Evolutionary conservation across 2,888 invertebrate genomes (phyloP).

Genomic region (Lycophotia porphyrea): DNA sequence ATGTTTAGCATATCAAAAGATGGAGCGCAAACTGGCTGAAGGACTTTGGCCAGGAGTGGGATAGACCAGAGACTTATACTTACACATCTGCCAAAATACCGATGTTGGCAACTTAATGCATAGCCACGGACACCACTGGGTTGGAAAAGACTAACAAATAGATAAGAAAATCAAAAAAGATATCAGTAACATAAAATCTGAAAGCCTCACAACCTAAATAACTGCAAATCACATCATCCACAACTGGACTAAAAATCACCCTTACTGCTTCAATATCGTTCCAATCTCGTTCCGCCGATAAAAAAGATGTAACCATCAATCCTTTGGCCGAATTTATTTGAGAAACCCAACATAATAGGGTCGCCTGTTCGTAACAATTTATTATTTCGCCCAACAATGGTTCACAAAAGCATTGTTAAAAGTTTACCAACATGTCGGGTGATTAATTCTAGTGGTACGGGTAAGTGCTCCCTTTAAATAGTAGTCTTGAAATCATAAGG

Average conservation of each 20-base stretch:
- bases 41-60: background rate
- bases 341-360: conserved; percentile 73
- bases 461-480: conserved; percentile 79
- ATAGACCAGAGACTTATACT: background rate
- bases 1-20: background rate
- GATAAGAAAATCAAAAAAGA: background rate
- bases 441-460: conserved; percentile 86
- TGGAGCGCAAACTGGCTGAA: background rate
- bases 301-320: conserved; percentile 80
- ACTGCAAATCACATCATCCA: conserved; percentile 12
- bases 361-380: conserved; percentile 70
- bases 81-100: background rate
- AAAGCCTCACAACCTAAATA: background rate
- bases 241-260: conserved; percentile 15
- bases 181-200: too few species aligned
- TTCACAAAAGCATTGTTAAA: conserved; percentile 79
- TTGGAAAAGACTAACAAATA: background rate
- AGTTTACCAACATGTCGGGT: conserved; percentile 89
- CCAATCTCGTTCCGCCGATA: conserved; percentile 62
- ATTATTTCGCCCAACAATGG: conserved; percentile 75
- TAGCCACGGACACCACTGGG: background rate
- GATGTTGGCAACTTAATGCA: background rate
- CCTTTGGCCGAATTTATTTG: conserved; percentile 81
- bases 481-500: conserved; percentile 56
- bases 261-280: conserved; percentile 54